phyloP scores from a whole-genome alignment of 2,113 vertebrate species.

The Protomyctophum bolini region DNA sequence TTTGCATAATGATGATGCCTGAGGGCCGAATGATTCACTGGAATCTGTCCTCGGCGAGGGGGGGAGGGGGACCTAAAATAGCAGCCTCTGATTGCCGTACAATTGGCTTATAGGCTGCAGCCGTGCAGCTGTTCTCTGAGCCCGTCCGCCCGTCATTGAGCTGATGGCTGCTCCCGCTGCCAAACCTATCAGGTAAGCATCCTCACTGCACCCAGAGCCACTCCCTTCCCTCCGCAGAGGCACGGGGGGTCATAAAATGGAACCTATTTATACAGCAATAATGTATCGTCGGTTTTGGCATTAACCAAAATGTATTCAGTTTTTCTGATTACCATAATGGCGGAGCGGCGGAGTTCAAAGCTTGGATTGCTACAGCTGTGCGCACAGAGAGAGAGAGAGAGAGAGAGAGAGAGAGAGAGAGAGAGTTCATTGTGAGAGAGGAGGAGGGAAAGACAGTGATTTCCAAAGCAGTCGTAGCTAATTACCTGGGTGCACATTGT shows the following conservation, averaged over 20 bases:
- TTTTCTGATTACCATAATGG: constrained; percentile 65
- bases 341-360: constrained; percentile 66
- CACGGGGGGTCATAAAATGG: constrained; percentile 40
- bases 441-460: constrained; percentile 49
- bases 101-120: constrained; percentile 77
- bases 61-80: constrained; percentile 76
- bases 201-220: constrained; percentile 44
- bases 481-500: constrained; percentile 67
- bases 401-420: constrained; percentile 32
- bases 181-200: constrained; percentile 76
- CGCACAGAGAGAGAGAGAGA: constrained; percentile 43
- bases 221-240: constrained; percentile 46
- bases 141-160: constrained; percentile 78
- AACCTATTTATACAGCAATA: constrained; percentile 23
- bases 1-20: constrained; percentile 80
- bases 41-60: constrained; percentile 75
- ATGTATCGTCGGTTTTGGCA: constrained; percentile 30
- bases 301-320: constrained; percentile 56
- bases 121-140: constrained; percentile 78
- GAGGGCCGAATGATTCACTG: constrained; percentile 77
- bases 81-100: constrained; percentile 80
- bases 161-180: constrained; percentile 77
- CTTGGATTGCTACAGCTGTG: constrained; percentile 63
- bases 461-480: constrained; percentile 67
- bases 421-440: background rate